Base-by-base conservation (phyloP, 2,797 vertebrate genomes). In the Sardinella longiceps region DNA sequence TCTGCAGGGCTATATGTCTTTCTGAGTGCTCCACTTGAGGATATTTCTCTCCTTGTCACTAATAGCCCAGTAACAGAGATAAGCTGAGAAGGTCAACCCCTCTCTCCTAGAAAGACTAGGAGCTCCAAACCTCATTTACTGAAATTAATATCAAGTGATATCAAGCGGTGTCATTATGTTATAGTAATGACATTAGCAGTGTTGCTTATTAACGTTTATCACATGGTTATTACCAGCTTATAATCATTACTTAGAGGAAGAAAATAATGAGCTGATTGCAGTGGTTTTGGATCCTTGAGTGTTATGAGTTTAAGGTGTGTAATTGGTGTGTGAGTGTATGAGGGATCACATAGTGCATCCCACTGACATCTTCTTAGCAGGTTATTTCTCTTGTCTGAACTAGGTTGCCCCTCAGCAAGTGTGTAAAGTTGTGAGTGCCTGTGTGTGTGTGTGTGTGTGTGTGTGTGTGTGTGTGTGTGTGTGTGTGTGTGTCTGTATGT, bases 401-500 rank as follows among this genome's bases (percentile, higher is more conserved):
- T 39, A 77, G 37, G 66, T 7, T 77, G 37, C 70, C 33, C 70
- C 37, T 77, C 5, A 77, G 70, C 70, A 77, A 77, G 70, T 77
- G 33, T 33, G 63, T 70, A 25, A n/a, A n/a, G n/a, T n/a, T 30
- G 25, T 63, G 60, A 30, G 25, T 63, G n/a, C 30, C 7, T 60
- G 56, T 60, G 56, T 60, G n/a, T 60, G n/a, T 33, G 63, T 70
- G 60, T 30, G 25, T 63, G 60, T 63, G 25, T 63, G n/a, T 63
- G 25, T 60, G 56, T 60, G 56, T 60, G n/a, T 60, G n/a, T 30
- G 25, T 63, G 25, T 2, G 28, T 80, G 50, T 87, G 45, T 83
- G 82, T 74, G 60, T 86, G 88, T 88, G 60, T 88, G 82, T 80
- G 37, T 20, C 86, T 12, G 10, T 70, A 85, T 88, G 84, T 91